A percentile compares a stretch with the other conserved stretches of the same genome.
These are phyloP conservation scores for Emydocephalus ijimae DNA, from an alignment of 2,113 vertebrate genomes.

Conservation along the genomic window DNA sequence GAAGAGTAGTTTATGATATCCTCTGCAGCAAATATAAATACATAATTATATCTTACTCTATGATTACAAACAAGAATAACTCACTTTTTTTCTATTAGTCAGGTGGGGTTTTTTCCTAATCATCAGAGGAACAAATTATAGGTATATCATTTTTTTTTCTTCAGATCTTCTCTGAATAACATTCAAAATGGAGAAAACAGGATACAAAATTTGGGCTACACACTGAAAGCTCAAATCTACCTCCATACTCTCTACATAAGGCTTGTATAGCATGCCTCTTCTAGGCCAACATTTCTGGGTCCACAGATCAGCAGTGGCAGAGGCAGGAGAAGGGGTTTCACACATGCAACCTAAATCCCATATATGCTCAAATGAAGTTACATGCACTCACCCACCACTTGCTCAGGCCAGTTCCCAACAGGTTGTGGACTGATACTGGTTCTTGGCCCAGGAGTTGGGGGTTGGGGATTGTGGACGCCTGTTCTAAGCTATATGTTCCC, in stretches of 20 bases:
- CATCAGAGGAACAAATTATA: background rate
- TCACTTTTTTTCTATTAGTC: background rate
- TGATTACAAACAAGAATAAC: background rate
- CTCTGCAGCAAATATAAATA: background rate
- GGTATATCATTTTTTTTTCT: background rate
- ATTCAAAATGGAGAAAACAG: background rate
- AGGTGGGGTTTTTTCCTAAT: background rate
- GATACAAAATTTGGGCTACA: background rate
- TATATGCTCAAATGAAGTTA: too few relatives aligned
- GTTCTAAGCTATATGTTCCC: background rate
- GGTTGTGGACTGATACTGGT: too few relatives aligned
- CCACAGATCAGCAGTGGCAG: too few relatives aligned
- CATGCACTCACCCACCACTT: too few relatives aligned
- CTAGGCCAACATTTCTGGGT: background rate
- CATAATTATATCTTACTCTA: background rate
- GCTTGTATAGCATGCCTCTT: background rate
- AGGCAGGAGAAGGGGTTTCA: too few relatives aligned
- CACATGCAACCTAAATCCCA: too few relatives aligned
- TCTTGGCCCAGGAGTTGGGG: too few relatives aligned
- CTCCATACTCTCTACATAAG: background rate
- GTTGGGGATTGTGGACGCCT: too few relatives aligned
- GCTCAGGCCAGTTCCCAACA: too few relatives aligned
- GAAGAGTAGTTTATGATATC: background rate
- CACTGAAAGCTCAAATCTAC: background rate
- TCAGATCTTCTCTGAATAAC: background rate